These are phyloP conservation scores for Cheilosia grossa DNA, from an alignment of 2,888 invertebrate genomes.

Conservation along the genomic window DNA sequence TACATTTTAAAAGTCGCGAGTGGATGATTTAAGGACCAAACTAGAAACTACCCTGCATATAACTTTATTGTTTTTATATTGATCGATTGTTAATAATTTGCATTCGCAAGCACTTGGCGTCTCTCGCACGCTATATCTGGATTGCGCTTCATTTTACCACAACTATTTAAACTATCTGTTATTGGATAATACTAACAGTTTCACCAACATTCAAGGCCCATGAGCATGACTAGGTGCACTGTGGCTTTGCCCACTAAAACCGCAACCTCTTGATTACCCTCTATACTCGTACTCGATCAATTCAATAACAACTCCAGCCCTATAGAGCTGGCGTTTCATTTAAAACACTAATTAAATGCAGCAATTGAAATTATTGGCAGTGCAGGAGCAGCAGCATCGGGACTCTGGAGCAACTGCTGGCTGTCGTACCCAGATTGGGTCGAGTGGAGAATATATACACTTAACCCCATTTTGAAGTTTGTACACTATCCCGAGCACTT, in stretches of 20 bases:
- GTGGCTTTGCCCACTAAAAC: conserved; percentile 8
- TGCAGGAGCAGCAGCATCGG: not conserved
- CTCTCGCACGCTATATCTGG: not conserved
- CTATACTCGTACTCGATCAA: conserved; percentile 5
- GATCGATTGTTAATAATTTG: not conserved
- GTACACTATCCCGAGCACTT: conserved; percentile 43
- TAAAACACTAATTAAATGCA: conserved; percentile 71
- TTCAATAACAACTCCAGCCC: conserved; percentile 44
- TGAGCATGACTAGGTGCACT: conserved; percentile 1
- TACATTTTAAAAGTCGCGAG: too few relatives aligned
- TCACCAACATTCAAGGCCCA: conserved; percentile 9
- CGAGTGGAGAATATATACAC: conserved; percentile 49
- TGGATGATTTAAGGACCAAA: too few relatives aligned
- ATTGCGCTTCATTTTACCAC: not conserved
- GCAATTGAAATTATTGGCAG: conserved; percentile 62
- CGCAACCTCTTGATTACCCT: conserved; percentile 43
- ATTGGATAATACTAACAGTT: conserved; percentile 29
- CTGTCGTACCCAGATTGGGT: conserved; percentile 42
- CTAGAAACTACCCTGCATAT: too few relatives aligned
- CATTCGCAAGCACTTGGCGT: not conserved
- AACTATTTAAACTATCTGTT: conserved; percentile 17
- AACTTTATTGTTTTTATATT: too few relatives aligned
- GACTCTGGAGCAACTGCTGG: not conserved
- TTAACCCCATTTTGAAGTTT: conserved; percentile 63
- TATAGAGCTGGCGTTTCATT: conserved; percentile 37